Base-by-base conservation (phyloP, 2,888 invertebrate species). In the Orchesellides sinensis region DNA sequence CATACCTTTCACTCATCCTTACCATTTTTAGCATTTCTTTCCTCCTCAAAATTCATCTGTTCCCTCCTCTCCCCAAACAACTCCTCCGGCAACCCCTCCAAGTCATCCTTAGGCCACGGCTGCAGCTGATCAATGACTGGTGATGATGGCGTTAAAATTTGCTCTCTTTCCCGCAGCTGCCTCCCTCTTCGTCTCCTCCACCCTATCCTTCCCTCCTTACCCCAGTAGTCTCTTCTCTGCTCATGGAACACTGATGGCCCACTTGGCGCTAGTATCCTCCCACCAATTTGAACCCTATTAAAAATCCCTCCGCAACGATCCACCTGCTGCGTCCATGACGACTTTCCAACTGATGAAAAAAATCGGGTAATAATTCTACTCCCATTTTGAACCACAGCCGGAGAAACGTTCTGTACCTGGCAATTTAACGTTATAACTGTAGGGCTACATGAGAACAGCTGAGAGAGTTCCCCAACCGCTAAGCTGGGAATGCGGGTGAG, bases 71-170 rank as follows among this genome's bases (percentile, higher is more conserved):
- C 32, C 3, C 21, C 47, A 32, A 77, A 83, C n/a, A 83, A 29
- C 12, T 68, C 78, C 0, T 29, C 14, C 2, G 83, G 83, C 23
- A 72, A 56, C 4, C 65, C 47, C 17, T 70, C 78, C 10, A 32
- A 23, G 45, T 83, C 70, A 35, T 77, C 52, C 14, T 73, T 78
- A 10, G 83, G 83, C 66, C 59, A 66, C 2, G 83, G 83, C 14
- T 25, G 2, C 21, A 8, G n/a, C 2, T 65, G 4, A 40, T 83
- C 72, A 32, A 78, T 68, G 12, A 83, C 77, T 1, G 83, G 83
- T 0, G 78, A 66, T 8, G 29, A 25, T 12, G 83, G 83, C n/a
- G 78, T 17, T 17, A 83, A 29, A 19, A 83, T 66, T n/a, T 59
- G 12, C 25, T 49, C 59, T 21, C 83, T 17, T 10, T 78, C 45